phyloP scores from a whole-genome alignment of 2,113 vertebrate genomes.

The Cnemophilus loriae region DNA sequence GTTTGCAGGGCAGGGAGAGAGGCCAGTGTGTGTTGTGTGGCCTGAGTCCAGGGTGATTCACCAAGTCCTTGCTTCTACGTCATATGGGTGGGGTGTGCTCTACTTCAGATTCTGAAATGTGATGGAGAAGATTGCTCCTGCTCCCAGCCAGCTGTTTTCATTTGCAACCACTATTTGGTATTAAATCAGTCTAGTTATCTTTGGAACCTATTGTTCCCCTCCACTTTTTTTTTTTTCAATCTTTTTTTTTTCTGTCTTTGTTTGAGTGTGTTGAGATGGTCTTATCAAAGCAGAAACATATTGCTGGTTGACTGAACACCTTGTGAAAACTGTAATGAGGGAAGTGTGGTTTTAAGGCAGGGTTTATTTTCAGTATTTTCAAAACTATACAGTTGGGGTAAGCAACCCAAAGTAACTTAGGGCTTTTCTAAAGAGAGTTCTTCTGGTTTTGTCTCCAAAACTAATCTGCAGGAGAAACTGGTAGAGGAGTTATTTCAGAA shows the following conservation, averaged over 20 bases:
- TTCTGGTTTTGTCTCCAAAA: not conserved
- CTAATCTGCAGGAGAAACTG: not conserved
- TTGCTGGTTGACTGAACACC: not conserved
- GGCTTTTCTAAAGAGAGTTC: not conserved
- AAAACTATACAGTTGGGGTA: not conserved
- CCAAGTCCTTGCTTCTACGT: not conserved
- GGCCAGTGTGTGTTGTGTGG: not conserved
- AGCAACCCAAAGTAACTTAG: not conserved
- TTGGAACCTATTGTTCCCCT: conserved; percentile 14
- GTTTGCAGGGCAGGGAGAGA: not conserved
- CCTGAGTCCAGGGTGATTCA: not conserved
- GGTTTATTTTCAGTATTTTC: not conserved
- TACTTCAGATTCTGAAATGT: not conserved
- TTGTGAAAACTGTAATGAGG: not conserved
- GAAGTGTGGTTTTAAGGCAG: not conserved
- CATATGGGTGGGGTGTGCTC: not conserved
- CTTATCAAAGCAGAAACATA: not conserved
- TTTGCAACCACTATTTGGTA: not conserved
- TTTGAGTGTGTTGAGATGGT: conserved; percentile 20
- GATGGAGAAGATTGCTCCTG: not conserved
- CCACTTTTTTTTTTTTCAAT: not conserved
- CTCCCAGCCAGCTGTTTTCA: conserved; percentile 25
- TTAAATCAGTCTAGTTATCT: conserved; percentile 36
- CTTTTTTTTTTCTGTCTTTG: not conserved
- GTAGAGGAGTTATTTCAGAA: not conserved